These are phyloP conservation scores for Chauna torquata DNA, from an alignment of 2,113 vertebrate species.

Conservation along the genomic window DNA sequence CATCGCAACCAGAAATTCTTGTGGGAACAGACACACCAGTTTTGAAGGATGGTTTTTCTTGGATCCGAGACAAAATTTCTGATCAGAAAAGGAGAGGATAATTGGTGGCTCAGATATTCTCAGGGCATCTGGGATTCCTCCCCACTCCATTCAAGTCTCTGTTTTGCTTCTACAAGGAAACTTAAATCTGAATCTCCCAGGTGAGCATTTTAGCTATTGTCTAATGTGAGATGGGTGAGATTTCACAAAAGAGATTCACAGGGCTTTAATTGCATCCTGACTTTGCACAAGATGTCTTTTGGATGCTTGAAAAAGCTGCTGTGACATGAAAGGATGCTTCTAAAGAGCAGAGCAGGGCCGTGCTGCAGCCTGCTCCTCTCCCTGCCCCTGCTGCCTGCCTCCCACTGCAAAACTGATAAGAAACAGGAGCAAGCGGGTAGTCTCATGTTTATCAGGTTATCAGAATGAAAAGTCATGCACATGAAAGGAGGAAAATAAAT, in stretches of 20 bases:
- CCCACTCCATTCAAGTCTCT: not conserved
- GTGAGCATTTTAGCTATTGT: slow-evolving; percentile 2
- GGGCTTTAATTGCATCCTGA: not conserved
- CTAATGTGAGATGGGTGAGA: not conserved
- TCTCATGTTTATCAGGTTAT: not conserved
- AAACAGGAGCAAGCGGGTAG: not conserved
- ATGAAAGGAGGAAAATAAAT: not conserved
- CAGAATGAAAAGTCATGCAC: not conserved
- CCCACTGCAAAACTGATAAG: not conserved
- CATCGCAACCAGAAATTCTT: not conserved
- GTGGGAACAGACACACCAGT: not conserved
- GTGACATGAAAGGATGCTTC: not conserved
- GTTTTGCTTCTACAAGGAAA: not conserved
- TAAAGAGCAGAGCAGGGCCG: not conserved
- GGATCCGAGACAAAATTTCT: not conserved
- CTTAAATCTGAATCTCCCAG: not conserved
- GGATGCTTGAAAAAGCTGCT: not conserved
- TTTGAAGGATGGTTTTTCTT: not conserved
- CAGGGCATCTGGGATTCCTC: not conserved
- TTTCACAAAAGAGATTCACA: not conserved
- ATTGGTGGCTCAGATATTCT: not conserved
- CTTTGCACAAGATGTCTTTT: not conserved
- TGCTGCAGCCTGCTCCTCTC: not conserved
- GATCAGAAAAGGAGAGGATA: not conserved
- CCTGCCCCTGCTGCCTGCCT: not conserved